These are phyloP conservation scores for Bombus polaris DNA, from an alignment of 1,140 invertebrate species.

Conservation along the genomic window DNA sequence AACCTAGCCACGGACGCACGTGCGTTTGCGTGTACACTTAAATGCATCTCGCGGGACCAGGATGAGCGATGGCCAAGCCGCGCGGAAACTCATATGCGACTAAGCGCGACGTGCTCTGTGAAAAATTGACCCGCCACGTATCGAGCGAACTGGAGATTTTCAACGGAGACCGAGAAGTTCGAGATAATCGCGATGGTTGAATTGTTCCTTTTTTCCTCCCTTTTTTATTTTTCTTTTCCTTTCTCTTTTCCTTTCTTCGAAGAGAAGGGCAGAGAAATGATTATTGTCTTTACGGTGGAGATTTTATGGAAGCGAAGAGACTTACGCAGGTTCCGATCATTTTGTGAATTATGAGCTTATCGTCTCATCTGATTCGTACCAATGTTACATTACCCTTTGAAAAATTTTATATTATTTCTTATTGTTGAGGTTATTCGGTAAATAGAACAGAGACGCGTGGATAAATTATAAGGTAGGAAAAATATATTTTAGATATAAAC, in stretches of 20 bases:
- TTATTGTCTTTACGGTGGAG: too few relatives aligned
- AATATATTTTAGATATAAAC: too few relatives aligned
- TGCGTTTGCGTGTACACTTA: conserved; percentile 55
- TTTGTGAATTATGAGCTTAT: too few relatives aligned
- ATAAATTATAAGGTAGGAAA: too few relatives aligned
- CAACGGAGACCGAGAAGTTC: neutral
- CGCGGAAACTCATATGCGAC: conserved; percentile 61
- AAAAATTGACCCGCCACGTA: conserved; percentile 27
- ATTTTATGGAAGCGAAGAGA: too few relatives aligned
- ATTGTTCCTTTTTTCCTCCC: neutral
- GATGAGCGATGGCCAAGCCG: conserved; percentile 23
- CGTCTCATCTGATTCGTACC: too few relatives aligned
- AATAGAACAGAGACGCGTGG: too few relatives aligned
- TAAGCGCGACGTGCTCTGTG: conserved; percentile 49
- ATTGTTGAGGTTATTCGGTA: too few relatives aligned
- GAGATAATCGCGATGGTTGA: neutral
- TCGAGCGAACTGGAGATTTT: neutral
- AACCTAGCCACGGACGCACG: conserved; percentile 45
- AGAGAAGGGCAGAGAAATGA: neutral
- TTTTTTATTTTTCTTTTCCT: neutral
- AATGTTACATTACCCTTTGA: too few relatives aligned
- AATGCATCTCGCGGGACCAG: conserved; percentile 37
- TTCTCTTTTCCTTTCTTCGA: neutral
- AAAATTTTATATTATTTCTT: too few relatives aligned
- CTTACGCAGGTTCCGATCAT: too few relatives aligned